These are phyloP conservation scores for Reticulitermes lucifugus DNA, from an alignment of 2,888 invertebrate species.

Conservation along the genomic window DNA sequence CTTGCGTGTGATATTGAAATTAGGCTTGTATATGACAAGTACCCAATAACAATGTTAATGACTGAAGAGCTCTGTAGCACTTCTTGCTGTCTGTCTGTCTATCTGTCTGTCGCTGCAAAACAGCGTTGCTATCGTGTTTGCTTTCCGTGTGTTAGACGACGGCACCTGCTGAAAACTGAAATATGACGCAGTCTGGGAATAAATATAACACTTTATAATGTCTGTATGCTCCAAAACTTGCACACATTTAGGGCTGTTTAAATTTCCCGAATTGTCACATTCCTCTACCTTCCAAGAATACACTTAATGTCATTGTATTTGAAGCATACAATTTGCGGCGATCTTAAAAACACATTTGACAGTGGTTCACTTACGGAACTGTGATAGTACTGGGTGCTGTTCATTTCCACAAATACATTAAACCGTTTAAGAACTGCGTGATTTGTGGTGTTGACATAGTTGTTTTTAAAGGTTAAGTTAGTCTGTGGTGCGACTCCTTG, in stretches of 20 bases:
- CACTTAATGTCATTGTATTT: too few species aligned
- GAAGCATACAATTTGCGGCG: too few species aligned
- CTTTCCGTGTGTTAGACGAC: not conserved
- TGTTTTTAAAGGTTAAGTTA: too few species aligned
- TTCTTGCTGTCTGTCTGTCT: not conserved
- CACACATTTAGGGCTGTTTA: not conserved
- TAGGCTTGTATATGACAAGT: not conserved
- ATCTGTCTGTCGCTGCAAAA: not conserved
- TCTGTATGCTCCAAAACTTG: not conserved
- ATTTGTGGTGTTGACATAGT: too few species aligned
- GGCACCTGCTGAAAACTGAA: not conserved
- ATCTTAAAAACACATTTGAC: too few species aligned
- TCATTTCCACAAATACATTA: too few species aligned
- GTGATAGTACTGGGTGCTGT: too few species aligned
- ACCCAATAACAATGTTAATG: slow-evolving; percentile 1
- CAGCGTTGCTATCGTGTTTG: not conserved
- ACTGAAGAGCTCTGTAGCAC: not conserved
- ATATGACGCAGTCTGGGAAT: not conserved
- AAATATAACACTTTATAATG: not conserved
- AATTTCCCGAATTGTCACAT: too few species aligned
- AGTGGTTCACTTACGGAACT: too few species aligned
- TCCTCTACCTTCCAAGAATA: too few species aligned
- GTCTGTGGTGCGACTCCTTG: too few species aligned
- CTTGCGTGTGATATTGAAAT: slow-evolving; percentile 12
- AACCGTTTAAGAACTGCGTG: too few species aligned